These are phyloP conservation scores for Xanthorhoe designata DNA, from an alignment of 2,888 invertebrate species.

Conservation along the genomic window DNA sequence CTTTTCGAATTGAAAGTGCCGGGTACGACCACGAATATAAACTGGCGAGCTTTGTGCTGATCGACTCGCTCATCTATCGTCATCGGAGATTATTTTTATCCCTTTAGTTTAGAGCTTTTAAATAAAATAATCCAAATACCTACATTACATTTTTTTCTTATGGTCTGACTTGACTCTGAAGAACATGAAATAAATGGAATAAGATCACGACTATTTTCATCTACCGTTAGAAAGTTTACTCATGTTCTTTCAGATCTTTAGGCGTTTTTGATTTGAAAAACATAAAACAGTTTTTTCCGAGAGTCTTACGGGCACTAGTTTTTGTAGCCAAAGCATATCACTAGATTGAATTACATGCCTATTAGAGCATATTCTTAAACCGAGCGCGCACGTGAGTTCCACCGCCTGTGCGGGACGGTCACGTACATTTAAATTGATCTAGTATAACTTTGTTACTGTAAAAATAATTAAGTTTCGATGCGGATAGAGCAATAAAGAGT, in stretches of 20 bases:
- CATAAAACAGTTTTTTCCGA: neutral
- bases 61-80: neutral
- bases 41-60: neutral
- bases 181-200: too few species aligned
- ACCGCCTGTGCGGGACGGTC: constrained; percentile 46
- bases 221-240: too few species aligned
- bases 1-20: constrained; percentile 27
- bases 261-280: too few species aligned
- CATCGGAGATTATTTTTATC: too few species aligned
- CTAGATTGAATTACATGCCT: constrained; percentile 70
- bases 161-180: too few species aligned
- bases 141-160: too few species aligned
- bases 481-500: constrained; percentile 39
- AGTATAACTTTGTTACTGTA: constrained; percentile 47
- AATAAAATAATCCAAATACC: too few species aligned
- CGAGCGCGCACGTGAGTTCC: constrained; percentile 43
- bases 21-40: constrained; percentile 11
- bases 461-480: constrained; percentile 45
- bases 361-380: constrained; percentile 64
- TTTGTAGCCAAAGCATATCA: constrained; percentile 44
- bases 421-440: constrained; percentile 52
- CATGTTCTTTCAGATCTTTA: too few species aligned
- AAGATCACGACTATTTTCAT: too few species aligned
- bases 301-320: constrained; percentile 28
- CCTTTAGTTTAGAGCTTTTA: too few species aligned